These are phyloP conservation scores for Abscondita cerata DNA, from an alignment of 2,888 invertebrate genomes.

Conservation along the genomic window DNA sequence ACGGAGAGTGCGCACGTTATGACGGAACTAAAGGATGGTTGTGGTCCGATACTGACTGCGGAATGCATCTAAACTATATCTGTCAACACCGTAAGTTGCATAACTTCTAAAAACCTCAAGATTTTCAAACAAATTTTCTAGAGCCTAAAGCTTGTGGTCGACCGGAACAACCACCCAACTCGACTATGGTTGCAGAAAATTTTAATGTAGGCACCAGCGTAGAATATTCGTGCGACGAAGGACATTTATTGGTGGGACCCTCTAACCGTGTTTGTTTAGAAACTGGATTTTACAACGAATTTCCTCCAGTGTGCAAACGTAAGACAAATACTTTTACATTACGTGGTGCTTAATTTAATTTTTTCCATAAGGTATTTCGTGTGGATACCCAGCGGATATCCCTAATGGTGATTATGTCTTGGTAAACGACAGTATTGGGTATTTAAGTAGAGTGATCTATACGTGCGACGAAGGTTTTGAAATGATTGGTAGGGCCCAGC, in stretches of 20 bases:
- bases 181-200: slow-evolving; percentile 80
- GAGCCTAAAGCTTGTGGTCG: slow-evolving; percentile 90
- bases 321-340: slow-evolving; percentile 57
- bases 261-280: slow-evolving; percentile 83
- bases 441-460: slow-evolving; percentile 86
- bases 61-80: slow-evolving; percentile 83
- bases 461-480: slow-evolving; percentile 83
- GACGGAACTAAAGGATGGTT: slow-evolving; percentile 95
- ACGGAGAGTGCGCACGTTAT: slow-evolving; percentile 86
- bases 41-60: slow-evolving; percentile 92
- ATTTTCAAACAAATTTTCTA: slow-evolving; percentile 50
- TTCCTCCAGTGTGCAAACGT: slow-evolving; percentile 94
- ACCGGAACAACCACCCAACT: slow-evolving; percentile 93
- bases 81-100: slow-evolving; percentile 86
- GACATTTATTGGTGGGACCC: slow-evolving; percentile 87
- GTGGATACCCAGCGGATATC: slow-evolving; percentile 88
- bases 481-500: slow-evolving; percentile 81
- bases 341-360: not conserved
- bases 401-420: slow-evolving; percentile 81
- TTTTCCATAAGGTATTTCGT: slow-evolving; percentile 72
- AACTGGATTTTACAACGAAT: slow-evolving; percentile 93
- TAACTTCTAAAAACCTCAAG: not conserved
- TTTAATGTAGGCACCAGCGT: slow-evolving; percentile 84
- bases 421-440: slow-evolving; percentile 86
- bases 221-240: slow-evolving; percentile 84